Evolutionary conservation across 2,888 invertebrate genomes (phyloP).

Genomic region (Xylota segnis): DNA sequence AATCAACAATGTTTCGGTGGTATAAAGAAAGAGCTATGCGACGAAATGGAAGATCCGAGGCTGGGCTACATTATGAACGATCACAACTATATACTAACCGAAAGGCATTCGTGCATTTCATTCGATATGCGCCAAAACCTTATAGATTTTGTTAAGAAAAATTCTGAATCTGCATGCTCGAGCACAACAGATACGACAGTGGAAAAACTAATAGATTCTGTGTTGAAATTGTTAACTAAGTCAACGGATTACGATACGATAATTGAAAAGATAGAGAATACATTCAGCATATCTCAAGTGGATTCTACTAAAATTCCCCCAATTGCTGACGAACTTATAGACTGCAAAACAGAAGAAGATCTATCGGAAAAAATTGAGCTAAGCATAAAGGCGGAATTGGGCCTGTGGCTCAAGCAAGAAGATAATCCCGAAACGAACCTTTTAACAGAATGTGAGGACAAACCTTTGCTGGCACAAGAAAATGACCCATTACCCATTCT

Average conservation of each 20-base stretch:
- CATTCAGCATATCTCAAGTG: neutral
- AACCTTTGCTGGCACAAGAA: neutral
- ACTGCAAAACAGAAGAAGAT: neutral
- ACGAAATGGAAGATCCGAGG: slow-evolving; percentile 54
- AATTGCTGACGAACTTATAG: neutral
- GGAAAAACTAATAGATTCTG: slow-evolving; percentile 48
- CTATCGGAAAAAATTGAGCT: neutral
- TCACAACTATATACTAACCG: slow-evolving; percentile 79
- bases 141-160: slow-evolving; percentile 75
- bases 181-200: slow-evolving; percentile 1
- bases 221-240: slow-evolving; percentile 44
- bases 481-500: neutral
- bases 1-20: slow-evolving; percentile 4
- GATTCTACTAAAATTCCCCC: neutral
- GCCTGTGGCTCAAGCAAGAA: neutral
- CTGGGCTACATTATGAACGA: slow-evolving; percentile 78
- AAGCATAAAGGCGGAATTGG: slow-evolving; percentile 11
- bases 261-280: slow-evolving; percentile 39
- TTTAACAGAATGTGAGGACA: neutral
- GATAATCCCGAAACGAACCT: neutral
- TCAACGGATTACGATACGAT: slow-evolving; percentile 40
- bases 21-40: slow-evolving; percentile 20
- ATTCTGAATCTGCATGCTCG: slow-evolving; percentile 3
- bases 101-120: slow-evolving; percentile 21
- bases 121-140: slow-evolving; percentile 70